phyloP scores from a whole-genome alignment of 2,888 invertebrate genomes.

The Eupithecia dodoneata region DNA sequence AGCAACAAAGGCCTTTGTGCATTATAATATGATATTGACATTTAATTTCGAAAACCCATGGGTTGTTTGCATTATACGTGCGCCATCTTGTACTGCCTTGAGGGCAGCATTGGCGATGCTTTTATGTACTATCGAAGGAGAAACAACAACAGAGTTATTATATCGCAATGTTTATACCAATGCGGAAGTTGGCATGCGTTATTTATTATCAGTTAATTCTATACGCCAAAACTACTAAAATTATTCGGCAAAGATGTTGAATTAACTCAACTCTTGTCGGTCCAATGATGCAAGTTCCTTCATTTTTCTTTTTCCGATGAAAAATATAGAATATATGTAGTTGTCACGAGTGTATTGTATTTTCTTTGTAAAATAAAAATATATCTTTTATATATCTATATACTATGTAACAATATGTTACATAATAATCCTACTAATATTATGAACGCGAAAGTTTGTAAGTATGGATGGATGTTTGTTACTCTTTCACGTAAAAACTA shows the following conservation, averaged over 20 bases:
- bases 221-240: neutral
- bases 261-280: too few relatives aligned
- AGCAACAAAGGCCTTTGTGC: constrained; percentile 1
- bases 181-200: neutral
- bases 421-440: too few relatives aligned
- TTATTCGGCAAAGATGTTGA: neutral
- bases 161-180: neutral
- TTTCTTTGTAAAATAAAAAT: too few relatives aligned
- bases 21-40: neutral
- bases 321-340: too few relatives aligned
- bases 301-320: too few relatives aligned
- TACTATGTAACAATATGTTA: too few relatives aligned
- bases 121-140: neutral
- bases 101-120: neutral
- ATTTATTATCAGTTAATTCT: neutral
- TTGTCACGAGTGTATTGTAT: too few relatives aligned
- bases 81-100: neutral
- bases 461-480: too few relatives aligned
- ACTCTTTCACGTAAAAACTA: too few relatives aligned
- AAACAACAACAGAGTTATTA: neutral
- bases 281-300: too few relatives aligned
- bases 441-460: too few relatives aligned
- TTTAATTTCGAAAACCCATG: neutral
- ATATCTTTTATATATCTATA: too few relatives aligned
- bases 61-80: neutral